A percentile compares a stretch with the other conserved stretches of the same genome.
Evolutionary conservation across 2,797 vertebrate species (phyloP).

Genomic region (Sebastes umbrosus): DNA sequence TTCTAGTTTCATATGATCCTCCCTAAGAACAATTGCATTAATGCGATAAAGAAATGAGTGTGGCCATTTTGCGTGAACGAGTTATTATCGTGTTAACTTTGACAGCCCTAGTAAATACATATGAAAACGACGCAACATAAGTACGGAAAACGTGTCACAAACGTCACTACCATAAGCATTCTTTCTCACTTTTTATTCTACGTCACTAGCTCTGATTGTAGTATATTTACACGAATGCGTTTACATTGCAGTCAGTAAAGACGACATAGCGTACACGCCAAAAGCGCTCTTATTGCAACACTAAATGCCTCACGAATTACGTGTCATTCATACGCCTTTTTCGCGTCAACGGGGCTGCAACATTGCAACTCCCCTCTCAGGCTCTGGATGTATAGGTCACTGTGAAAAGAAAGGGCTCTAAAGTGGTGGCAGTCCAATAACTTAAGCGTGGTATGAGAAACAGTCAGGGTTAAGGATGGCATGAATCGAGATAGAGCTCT

Average conservation of each 20-base stretch:
- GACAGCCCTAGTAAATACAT: too few species aligned
- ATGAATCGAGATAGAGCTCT: neutral
- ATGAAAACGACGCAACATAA: accelerated
- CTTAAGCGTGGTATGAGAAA: neutral
- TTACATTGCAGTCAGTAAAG: too few species aligned
- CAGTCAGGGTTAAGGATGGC: neutral
- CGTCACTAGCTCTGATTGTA: too few species aligned
- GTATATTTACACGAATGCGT: too few species aligned
- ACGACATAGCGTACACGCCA: accelerated
- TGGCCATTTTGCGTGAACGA: too few species aligned
- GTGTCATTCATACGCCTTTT: too few species aligned
- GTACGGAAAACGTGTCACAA: neutral
- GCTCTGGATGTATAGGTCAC: neutral
- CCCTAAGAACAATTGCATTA: too few species aligned
- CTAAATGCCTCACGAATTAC: too few species aligned
- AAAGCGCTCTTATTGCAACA: too few species aligned
- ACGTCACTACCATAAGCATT: neutral
- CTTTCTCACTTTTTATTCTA: neutral
- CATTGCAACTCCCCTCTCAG: neutral
- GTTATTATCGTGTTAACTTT: too few species aligned
- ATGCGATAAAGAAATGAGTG: too few species aligned
- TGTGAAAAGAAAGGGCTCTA: neutral
- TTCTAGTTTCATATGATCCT: too few species aligned
- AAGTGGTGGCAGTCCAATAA: neutral
- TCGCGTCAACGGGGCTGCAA: neutral